These are phyloP conservation scores for Callosobruchus maculatus DNA, from an alignment of 2,888 invertebrate genomes.

Conservation along the genomic window DNA sequence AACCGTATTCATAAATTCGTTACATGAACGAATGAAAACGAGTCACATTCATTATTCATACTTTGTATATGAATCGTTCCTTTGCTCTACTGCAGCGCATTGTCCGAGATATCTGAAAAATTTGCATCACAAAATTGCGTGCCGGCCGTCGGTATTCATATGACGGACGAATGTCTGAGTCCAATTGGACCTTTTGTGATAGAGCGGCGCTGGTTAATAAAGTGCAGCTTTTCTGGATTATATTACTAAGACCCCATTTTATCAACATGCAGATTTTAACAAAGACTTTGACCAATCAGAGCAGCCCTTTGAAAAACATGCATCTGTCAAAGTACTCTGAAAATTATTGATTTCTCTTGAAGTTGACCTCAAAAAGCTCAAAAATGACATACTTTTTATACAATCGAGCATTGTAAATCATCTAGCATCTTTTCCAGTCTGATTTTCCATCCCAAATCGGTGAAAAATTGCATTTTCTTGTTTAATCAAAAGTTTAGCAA, in stretches of 20 bases:
- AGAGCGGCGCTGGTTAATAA: not conserved
- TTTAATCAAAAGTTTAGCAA: too few species aligned
- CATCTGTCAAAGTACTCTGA: too few species aligned
- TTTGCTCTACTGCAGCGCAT: slow-evolving; percentile 30
- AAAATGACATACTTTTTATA: too few species aligned
- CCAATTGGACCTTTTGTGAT: not conserved
- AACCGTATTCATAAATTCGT: slow-evolving; percentile 39
- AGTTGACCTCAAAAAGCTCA: too few species aligned
- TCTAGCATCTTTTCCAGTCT: too few species aligned
- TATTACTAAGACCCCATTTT: not conserved
- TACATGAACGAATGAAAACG: slow-evolving; percentile 39
- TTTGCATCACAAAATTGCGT: slow-evolving; percentile 36
- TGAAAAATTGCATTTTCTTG: too few species aligned
- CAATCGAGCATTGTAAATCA: too few species aligned
- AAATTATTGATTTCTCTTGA: too few species aligned
- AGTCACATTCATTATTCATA: slow-evolving; percentile 35
- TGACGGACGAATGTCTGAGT: not conserved
- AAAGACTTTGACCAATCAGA: too few species aligned
- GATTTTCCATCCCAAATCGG: too few species aligned
- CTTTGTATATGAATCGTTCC: slow-evolving; percentile 30
- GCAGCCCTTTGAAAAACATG: too few species aligned
- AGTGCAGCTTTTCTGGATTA: not conserved
- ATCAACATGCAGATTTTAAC: too few species aligned
- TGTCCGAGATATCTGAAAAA: slow-evolving; percentile 33
- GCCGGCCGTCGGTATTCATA: not conserved